These are phyloP conservation scores for Pogonophryne albipinna DNA, from an alignment of 2,797 vertebrate genomes.

Conservation along the genomic window DNA sequence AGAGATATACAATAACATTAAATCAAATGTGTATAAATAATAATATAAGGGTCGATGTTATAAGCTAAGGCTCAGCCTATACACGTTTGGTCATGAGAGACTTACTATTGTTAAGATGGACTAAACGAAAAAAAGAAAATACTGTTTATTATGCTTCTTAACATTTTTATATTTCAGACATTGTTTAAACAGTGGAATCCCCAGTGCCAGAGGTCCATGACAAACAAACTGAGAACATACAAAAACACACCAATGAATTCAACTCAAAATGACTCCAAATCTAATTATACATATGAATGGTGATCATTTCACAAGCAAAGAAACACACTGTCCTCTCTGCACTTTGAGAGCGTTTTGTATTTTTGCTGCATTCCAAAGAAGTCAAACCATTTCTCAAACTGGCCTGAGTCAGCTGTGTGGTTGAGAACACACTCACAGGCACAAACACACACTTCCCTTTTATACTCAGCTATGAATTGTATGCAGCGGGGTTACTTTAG, in stretches of 20 bases:
- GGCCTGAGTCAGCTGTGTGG: conserved; percentile 59
- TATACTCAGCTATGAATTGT: conserved; percentile 12
- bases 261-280: neutral
- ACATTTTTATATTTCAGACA: neutral
- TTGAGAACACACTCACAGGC: neutral
- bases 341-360: conserved; percentile 55
- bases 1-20: neutral
- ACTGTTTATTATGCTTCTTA: neutral
- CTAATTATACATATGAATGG: neutral
- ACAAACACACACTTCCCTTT: conserved; percentile 17
- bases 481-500: conserved; percentile 83
- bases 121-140: no score
- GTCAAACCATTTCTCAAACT: conserved; percentile 66
- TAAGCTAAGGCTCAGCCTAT: no score
- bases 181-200: neutral
- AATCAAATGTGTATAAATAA: no score
- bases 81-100: no score
- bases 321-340: neutral
- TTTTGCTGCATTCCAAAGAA: conserved; percentile 68
- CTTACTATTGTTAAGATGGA: no score
- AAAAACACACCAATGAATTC: neutral
- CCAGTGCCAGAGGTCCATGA: no score
- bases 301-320: conserved; percentile 8
- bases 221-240: neutral
- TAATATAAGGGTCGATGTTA: no score